phyloP scores from a whole-genome alignment of 2,888 invertebrate genomes.

The Seira musarum region DNA sequence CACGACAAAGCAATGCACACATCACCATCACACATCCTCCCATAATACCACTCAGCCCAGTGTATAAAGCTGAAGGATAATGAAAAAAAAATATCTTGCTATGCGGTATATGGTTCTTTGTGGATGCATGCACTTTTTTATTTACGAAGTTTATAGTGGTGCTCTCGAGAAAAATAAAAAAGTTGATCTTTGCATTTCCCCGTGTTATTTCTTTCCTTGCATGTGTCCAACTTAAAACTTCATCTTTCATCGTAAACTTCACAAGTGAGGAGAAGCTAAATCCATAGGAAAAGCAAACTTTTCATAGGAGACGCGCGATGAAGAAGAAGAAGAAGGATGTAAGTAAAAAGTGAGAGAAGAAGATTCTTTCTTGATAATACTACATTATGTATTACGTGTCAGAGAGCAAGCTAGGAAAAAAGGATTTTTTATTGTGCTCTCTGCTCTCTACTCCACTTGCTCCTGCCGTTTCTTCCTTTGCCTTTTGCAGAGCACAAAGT shows the following conservation, averaged over 20 bases:
- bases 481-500: background rate
- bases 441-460: conserved; percentile 18
- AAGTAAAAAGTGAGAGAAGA: conserved; percentile 27
- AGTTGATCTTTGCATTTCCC: conserved; percentile 46
- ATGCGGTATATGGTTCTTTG: background rate
- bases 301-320: too few species aligned
- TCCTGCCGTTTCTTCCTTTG: background rate
- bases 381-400: conserved; percentile 36
- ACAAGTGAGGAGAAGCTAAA: background rate
- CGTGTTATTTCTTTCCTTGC: conserved; percentile 41
- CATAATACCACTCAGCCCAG: background rate
- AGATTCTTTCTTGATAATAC: conserved; percentile 36
- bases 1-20: conserved; percentile 6
- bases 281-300: background rate
- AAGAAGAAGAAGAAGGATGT: conserved; percentile 18
- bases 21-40: conserved; percentile 26
- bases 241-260: conserved; percentile 46
- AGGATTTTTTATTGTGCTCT: conserved; percentile 7
- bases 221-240: conserved; percentile 39
- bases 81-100: background rate
- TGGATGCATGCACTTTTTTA: background rate
- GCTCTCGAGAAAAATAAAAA: conserved; percentile 49
- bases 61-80: too few species aligned
- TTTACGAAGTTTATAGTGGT: background rate
- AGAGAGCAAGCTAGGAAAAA: conserved; percentile 22